Conservation (phyloP, 2,888 invertebrate genomes). For the Rhyacophila evoluta region DNA sequence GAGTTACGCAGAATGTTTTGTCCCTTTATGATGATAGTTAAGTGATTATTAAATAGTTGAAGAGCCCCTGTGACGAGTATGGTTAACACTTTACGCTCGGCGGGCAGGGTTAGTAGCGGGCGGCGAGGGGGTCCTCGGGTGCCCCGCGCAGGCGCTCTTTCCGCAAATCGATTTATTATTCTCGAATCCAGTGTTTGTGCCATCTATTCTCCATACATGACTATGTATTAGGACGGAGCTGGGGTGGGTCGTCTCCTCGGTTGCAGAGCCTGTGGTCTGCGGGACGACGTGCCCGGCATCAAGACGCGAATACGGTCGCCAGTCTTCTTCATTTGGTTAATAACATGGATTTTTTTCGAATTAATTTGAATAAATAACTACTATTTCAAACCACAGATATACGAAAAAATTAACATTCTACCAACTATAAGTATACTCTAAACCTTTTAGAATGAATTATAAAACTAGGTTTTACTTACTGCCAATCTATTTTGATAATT, state of each 20-base stretch:
- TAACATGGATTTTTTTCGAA: neutral
- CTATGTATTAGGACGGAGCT: constrained; percentile 48
- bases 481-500: no score
- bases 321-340: neutral
- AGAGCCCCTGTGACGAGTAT: constrained; percentile 30
- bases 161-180: constrained; percentile 56
- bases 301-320: neutral
- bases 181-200: constrained; percentile 53
- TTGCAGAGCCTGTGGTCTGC: constrained; percentile 15
- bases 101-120: constrained; percentile 27
- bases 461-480: no score
- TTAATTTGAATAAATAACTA: neutral
- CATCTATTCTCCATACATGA: constrained; percentile 55
- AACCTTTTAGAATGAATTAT: no score
- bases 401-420: no score
- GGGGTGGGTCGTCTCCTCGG: constrained; percentile 37
- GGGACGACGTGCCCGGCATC: constrained; percentile 9
- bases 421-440: no score
- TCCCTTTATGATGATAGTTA: neutral
- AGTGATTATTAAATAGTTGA: constrained; percentile 12
- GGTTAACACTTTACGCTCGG: constrained; percentile 49
- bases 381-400: no score
- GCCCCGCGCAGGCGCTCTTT: constrained; percentile 53
- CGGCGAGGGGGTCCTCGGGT: constrained; percentile 42
- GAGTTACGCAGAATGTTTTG: no score